Percentiles rank a stretch among this genome's conserved stretches.
Conservation (phyloP, 2,797 vertebrate species). For the Zenarchopterus dispar region DNA sequence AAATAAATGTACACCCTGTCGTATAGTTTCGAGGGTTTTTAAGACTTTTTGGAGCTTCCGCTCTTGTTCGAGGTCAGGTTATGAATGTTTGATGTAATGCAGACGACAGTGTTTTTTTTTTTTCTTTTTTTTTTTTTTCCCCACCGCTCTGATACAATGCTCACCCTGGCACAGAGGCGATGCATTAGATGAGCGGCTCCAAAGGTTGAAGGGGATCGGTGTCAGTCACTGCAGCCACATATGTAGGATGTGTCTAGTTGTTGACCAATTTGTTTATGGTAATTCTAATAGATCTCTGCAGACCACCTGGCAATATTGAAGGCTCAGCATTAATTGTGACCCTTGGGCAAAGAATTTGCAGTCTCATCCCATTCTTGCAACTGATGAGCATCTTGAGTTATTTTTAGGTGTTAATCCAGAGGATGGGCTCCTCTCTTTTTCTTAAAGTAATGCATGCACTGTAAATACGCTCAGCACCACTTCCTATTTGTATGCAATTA, state of each 20-base stretch:
- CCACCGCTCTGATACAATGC: slow-evolving; percentile 25
- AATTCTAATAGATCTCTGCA: slow-evolving; percentile 71
- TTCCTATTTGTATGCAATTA: background rate
- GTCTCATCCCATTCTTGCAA: slow-evolving; percentile 66
- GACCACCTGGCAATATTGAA: slow-evolving; percentile 59
- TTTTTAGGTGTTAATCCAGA: slow-evolving; percentile 62
- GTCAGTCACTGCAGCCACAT: slow-evolving; percentile 54
- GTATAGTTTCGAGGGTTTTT: slow-evolving; percentile 43
- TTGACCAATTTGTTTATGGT: slow-evolving; percentile 77
- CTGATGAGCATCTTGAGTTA: slow-evolving; percentile 64
- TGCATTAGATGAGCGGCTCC: slow-evolving; percentile 62
- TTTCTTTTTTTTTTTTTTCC: slow-evolving; percentile 2
- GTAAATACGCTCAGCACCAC: slow-evolving; percentile 25
- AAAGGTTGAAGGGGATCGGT: slow-evolving; percentile 55
- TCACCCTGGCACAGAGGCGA: slow-evolving; percentile 42
- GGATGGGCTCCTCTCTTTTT: slow-evolving; percentile 21
- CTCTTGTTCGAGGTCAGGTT: slow-evolving; percentile 54
- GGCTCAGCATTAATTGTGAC: slow-evolving; percentile 74
- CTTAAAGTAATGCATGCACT: slow-evolving; percentile 18
- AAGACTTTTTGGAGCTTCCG: slow-evolving; percentile 52
- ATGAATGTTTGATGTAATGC: slow-evolving; percentile 73
- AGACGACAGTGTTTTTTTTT: slow-evolving; percentile 16
- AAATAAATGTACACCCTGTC: slow-evolving; percentile 41
- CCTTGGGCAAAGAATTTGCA: slow-evolving; percentile 70
- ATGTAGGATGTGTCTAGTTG: slow-evolving; percentile 64